A percentile compares a stretch with the other conserved stretches of the same genome.
These are phyloP conservation scores for Jordanella pulchra DNA, from an alignment of 2,797 vertebrate species.

Conservation along the genomic window DNA sequence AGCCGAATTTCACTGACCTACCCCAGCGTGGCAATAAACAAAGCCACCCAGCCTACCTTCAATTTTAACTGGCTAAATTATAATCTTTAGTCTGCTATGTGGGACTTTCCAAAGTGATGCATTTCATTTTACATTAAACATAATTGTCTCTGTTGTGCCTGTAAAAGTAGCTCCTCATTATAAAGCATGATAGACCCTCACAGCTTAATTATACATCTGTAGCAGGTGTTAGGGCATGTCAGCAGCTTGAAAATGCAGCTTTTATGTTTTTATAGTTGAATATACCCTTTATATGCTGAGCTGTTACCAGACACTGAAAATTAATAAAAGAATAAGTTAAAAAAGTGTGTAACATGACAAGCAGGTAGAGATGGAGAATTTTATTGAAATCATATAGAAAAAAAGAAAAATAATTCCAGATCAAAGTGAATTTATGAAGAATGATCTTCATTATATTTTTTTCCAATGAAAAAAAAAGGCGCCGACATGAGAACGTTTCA, in stretches of 20 bases:
- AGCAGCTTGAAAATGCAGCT: slow-evolving; percentile 15
- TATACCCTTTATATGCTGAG: slow-evolving; percentile 34
- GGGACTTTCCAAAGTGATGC: slow-evolving; percentile 75
- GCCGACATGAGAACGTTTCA: slow-evolving; percentile 59
- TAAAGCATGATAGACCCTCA: slow-evolving; percentile 40
- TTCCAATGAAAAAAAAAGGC: slow-evolving; percentile 37
- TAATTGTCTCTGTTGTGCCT: slow-evolving; percentile 57
- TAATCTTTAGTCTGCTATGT: slow-evolving; percentile 73
- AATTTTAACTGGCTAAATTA: slow-evolving; percentile 70
- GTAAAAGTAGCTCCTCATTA: slow-evolving; percentile 63
- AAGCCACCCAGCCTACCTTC: slow-evolving; percentile 59
- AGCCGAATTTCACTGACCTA: slow-evolving; percentile 45
- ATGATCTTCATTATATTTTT: slow-evolving; percentile 77
- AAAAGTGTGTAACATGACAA: slow-evolving; percentile 19
- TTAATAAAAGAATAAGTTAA: slow-evolving; percentile 31
- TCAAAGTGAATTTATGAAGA: slow-evolving; percentile 76
- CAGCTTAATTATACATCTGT: slow-evolving; percentile 52
- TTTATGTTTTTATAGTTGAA: slow-evolving; percentile 11
- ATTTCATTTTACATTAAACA: slow-evolving; percentile 65
- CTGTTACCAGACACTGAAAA: slow-evolving; percentile 34
- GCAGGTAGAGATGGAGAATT: slow-evolving; percentile 39
- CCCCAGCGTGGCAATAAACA: slow-evolving; percentile 59
- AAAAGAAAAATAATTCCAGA: slow-evolving; percentile 72
- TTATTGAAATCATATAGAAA: slow-evolving; percentile 65
- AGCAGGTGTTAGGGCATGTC: slow-evolving; percentile 61